Evolutionary conservation across 2,113 vertebrate species (phyloP), one percentile per base, ranked within the genome.

Genomic region (Petrocephalus microphthalmus): DNA sequence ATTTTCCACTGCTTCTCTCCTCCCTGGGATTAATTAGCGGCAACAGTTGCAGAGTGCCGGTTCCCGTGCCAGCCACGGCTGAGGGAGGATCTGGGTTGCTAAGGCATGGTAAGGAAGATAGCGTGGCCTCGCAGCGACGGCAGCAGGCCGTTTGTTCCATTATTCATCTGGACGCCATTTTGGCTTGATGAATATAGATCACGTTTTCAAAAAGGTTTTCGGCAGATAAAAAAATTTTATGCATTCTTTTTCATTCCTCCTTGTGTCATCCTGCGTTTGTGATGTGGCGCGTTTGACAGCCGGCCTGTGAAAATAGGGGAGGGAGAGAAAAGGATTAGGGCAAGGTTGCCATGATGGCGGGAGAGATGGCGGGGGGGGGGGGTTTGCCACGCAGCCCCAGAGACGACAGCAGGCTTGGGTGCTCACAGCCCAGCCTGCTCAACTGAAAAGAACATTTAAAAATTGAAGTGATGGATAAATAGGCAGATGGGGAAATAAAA

Each of bases 1-100:
- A 29, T 81, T 64, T 42, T 53, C 20, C 51, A 25, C 87, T 47
- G 17, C 78, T 53, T 88, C 57, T 85, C 56, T 45, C 57, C 57
- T 60, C 88, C 57, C 29, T 89, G 88, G 88, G 88, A 89, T 57
- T 89, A 89, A 89, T 89, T 85, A 89, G 83, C 49, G 25, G 19
- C 22, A 74, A 60, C 22, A 54, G 87, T 37, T 54, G 67, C 47
- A 29, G 42, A 52, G 87, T 5, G 15, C 25, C 1, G 54, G 8
- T 33, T 42, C 4, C 4, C 0, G 25, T 2, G 0, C 56, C 37
- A n/a, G 20, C 71, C 19, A 2, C 1, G 29, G 22, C 67, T 3
- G 7, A 5, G 29, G 5, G 51, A 54, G 67, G 81, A 37, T 15
- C 60, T 49, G 51, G 57, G 17, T 54, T 53, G 64, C 42, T 37